Evolutionary conservation across 2,888 invertebrate species (phyloP).

Genomic region (Sminthurides aquaticus): DNA sequence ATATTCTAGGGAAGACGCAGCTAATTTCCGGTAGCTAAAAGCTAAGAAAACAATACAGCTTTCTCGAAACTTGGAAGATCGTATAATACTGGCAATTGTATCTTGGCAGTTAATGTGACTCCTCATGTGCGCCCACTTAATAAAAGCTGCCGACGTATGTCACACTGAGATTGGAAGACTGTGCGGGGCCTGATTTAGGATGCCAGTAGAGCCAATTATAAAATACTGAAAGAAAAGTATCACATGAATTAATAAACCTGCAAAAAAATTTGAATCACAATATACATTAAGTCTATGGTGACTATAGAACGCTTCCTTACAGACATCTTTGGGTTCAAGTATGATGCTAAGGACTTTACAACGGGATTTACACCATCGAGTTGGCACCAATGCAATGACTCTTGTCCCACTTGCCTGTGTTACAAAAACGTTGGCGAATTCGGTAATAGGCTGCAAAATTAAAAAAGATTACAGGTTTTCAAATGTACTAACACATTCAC

Average conservation of each 20-base stretch:
- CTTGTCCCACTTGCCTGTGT: constrained; percentile 66
- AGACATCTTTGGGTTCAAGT: constrained; percentile 61
- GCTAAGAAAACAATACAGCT: no score
- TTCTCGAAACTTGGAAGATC: no score
- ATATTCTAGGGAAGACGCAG: no score
- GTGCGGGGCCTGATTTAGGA: constrained; percentile 58
- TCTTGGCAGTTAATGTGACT: no score
- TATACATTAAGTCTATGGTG: no score
- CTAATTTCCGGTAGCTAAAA: no score
- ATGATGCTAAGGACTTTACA: constrained; percentile 66
- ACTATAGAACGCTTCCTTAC: constrained; percentile 58
- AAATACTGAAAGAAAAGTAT: constrained; percentile 59
- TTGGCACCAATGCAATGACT: constrained; percentile 65
- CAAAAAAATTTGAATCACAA: no score
- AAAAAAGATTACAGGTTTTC: background rate
- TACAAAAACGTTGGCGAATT: constrained; percentile 72
- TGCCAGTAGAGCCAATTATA: constrained; percentile 81
- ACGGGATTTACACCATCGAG: constrained; percentile 63
- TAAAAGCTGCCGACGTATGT: constrained; percentile 67
- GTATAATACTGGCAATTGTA: no score
- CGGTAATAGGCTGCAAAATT: constrained; percentile 59
- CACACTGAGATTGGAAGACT: constrained; percentile 52
- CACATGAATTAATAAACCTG: no score
- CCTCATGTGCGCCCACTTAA: no score
- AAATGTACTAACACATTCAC: no score